A percentile compares a stretch with the other conserved stretches of the same genome.
Conservation (phyloP, 2,888 invertebrate species). For the Aleiodes leptofemur region DNA sequence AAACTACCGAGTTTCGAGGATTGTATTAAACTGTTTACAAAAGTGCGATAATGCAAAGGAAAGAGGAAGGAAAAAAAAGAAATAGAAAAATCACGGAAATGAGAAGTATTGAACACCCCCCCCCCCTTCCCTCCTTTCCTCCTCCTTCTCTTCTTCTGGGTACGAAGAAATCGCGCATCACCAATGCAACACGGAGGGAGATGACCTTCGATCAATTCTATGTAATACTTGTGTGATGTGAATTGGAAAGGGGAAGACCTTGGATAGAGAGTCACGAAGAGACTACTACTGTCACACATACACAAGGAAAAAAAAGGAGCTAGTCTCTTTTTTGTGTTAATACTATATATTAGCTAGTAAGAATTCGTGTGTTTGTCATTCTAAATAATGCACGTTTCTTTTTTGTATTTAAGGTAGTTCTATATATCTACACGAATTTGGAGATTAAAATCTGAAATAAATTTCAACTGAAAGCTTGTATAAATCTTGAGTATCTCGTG, state of each 20-base stretch:
- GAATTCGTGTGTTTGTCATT: background rate
- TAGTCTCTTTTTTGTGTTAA: background rate
- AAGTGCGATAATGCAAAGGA: conserved; percentile 5
- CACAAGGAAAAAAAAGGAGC: background rate
- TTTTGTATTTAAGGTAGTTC: too few species aligned
- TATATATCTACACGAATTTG: too few species aligned
- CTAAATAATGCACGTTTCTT: too few species aligned
- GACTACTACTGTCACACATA: conserved; percentile 53
- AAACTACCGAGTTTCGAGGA: conserved; percentile 1
- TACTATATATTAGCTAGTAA: conserved; percentile 3
- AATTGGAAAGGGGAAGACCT: conserved; percentile 72
- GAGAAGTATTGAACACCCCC: conserved; percentile 46
- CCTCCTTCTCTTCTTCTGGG: background rate
- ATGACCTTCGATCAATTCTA: conserved; percentile 65
- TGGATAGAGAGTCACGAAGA: conserved; percentile 70
- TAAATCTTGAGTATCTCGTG: too few species aligned
- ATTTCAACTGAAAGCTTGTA: too few species aligned
- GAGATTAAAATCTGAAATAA: too few species aligned
- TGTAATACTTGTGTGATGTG: conserved; percentile 41
- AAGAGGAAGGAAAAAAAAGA: conserved; percentile 25
- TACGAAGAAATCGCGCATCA: conserved; percentile 30
- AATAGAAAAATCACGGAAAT: conserved; percentile 44
- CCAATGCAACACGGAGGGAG: conserved; percentile 12
- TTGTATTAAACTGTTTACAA: background rate
- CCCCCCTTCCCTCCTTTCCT: background rate